Evolutionary conservation across 2,113 vertebrate genomes (phyloP).

Genomic region (Pica pica): DNA sequence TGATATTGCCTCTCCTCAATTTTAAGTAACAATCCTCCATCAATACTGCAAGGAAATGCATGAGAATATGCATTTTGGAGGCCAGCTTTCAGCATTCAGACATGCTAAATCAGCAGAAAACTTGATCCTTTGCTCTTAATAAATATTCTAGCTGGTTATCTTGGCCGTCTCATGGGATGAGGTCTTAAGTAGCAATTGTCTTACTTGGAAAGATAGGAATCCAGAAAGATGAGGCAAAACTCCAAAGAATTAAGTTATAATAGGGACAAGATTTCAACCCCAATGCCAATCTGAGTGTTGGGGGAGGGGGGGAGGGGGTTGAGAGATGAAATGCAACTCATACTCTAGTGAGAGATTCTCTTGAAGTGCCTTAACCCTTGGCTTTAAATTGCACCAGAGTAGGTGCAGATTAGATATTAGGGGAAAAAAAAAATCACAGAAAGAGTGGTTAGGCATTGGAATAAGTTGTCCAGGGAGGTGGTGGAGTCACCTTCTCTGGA

Average conservation of each 20-base stretch:
- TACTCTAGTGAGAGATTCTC: not conserved
- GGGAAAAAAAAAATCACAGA: not conserved
- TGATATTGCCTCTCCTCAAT: not conserved
- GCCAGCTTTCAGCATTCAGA: not conserved
- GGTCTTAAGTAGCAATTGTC: not conserved
- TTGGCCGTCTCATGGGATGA: not conserved
- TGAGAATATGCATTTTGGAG: not conserved
- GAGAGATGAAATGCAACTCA: not conserved
- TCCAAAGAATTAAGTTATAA: not conserved
- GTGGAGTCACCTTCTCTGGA: not conserved
- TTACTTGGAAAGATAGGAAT: not conserved
- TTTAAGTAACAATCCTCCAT: not conserved
- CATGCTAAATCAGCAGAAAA: not conserved
- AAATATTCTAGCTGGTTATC: not conserved
- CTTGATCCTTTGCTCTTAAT: not conserved
- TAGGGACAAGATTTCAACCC: not conserved
- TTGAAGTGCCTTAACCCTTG: not conserved
- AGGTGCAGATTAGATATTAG: not conserved
- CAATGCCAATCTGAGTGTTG: not conserved
- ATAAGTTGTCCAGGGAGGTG: not conserved
- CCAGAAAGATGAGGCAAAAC: not conserved
- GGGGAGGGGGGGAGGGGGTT: accelerated
- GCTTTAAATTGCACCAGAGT: not conserved
- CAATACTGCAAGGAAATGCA: not conserved
- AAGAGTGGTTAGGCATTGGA: not conserved